Evolutionary conservation across 1,140 invertebrate genomes (phyloP), one percentile per base, ranked within the genome.

Genomic region (Pseudomyrmex sp.): DNA sequence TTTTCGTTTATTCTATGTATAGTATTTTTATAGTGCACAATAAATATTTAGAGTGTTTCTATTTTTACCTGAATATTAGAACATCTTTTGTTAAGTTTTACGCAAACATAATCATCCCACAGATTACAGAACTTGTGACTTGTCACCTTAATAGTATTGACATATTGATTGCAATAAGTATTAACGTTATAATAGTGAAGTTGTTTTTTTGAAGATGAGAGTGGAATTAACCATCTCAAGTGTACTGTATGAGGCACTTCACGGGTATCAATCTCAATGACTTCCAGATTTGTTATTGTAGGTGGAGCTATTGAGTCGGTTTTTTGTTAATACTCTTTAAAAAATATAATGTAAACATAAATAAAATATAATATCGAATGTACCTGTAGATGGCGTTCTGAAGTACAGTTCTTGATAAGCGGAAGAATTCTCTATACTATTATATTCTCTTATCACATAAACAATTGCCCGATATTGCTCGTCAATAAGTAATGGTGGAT

Each of bases 91-190:
- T 35, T n/a, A 13, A 74, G 15, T 52, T 26, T 26, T 26, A 26
- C 66, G 26, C 91, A 92, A 9, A 90, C 13, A 10, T 69, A 88
- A 68, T 82, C 2, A 0, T 75, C 13, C 86, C 88, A 89, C 2
- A 91, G 54, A 8, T 68, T 13, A 68, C 91, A 92, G n/a, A 8
- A n/a, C n/a, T 85, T 62, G 9, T 59, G 79, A 26, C 26, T 26
- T 26, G 26, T 46, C 0, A 76, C 3, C 7, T n/a, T 20, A 52
- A 88, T 59, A 3, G 12, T 0, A 4, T n/a, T 2, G n/a, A 12
- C 54, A 61, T 20, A 59, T 58, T 0, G 13, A 3, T 35, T 5
- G 35, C 35, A 35, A 35, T 5, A 35, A 35, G 35, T 35, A 1
- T 4, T 35, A 0, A 72, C 1, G 65, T 18, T 1, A 56, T 88